Percentiles rank a stretch among this genome's conserved stretches.
phyloP scores from a whole-genome alignment of 92 coral and sea anemone species.

The Parazoanthus darwini region DNA sequence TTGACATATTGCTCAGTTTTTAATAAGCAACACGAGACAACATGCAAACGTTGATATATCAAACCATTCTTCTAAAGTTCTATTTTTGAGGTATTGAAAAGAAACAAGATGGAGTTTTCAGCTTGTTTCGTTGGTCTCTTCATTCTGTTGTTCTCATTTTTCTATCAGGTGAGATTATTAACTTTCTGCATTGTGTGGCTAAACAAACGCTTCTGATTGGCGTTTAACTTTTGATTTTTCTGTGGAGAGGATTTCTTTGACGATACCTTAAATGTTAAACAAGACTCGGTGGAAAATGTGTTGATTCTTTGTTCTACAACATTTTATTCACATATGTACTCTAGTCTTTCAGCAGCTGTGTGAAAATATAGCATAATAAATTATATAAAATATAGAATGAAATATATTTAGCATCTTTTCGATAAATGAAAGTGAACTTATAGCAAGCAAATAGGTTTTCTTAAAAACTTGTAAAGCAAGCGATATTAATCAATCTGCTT shows the following conservation, averaged over 20 bases:
- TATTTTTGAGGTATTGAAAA: background rate
- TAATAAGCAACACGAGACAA: background rate
- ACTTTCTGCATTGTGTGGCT: too few species aligned
- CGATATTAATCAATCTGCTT: background rate
- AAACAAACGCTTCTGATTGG: background rate
- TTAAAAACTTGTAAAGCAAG: too few species aligned
- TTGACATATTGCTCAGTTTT: background rate
- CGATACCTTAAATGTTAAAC: background rate
- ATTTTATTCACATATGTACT: background rate
- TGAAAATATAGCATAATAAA: background rate
- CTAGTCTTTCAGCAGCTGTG: too few species aligned
- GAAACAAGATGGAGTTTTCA: background rate
- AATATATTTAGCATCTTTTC: background rate
- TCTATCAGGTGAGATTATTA: background rate
- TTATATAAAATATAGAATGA: too few species aligned
- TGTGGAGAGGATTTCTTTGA: background rate
- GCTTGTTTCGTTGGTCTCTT: background rate
- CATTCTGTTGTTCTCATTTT: background rate
- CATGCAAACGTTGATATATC: background rate
- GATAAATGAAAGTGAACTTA: background rate
- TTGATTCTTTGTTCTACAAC: too few species aligned
- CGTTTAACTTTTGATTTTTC: background rate
- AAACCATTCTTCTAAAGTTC: background rate
- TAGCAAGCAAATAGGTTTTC: too few species aligned
- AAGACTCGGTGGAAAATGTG: background rate